Evolutionary conservation across 2,888 invertebrate species (phyloP), one percentile per base, ranked within the genome.

Genomic region (Acrobeloides nanus): DNA sequence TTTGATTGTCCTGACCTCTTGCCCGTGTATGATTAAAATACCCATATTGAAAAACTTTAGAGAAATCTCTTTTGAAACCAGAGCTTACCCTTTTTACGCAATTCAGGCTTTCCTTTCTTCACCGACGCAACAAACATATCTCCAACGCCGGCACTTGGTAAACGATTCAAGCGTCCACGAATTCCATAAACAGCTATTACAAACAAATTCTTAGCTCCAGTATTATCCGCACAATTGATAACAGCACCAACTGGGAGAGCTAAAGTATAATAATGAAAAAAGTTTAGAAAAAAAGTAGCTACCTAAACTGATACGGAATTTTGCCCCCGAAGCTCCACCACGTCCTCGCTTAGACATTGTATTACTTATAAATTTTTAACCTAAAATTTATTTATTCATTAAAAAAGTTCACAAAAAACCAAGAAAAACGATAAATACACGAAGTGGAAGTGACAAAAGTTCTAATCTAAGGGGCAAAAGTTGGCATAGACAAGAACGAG

Each of bases 211-310:
- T 97, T 97, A 55, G 90, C 97, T 63, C 97, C 95, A 77, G 97
- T 95, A 78, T 97, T 97, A 78, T 97, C 97, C 62, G 97, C 97
- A 79, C 97, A 97, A 78, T 97, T 99, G 76, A 97, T 95, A n/a
- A 97, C 93, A 59, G 97, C 97, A 67, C 95, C 97, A 59, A 97
- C 97, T 67, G 97, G 97, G 76, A 99, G 83, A 85, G 88, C 97
- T n/a, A n/a, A n/a, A n/a, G n/a, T n/a, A n/a, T n/a, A n/a, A n/a
- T n/a, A n/a, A n/a, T n/a, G n/a, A n/a, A n/a, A n/a, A n/a, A n/a
- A n/a, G n/a, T n/a, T n/a, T n/a, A n/a, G n/a, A n/a, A n/a, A n/a
- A n/a, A n/a, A n/a, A n/a, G n/a, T n/a, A n/a, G n/a, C n/a, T n/a
- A n/a, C n/a, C n/a, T 77, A 97, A 82, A 61, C 95, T 92, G 78